Conservation (phyloP, 2,888 invertebrate species). For the Graphium colonna region DNA sequence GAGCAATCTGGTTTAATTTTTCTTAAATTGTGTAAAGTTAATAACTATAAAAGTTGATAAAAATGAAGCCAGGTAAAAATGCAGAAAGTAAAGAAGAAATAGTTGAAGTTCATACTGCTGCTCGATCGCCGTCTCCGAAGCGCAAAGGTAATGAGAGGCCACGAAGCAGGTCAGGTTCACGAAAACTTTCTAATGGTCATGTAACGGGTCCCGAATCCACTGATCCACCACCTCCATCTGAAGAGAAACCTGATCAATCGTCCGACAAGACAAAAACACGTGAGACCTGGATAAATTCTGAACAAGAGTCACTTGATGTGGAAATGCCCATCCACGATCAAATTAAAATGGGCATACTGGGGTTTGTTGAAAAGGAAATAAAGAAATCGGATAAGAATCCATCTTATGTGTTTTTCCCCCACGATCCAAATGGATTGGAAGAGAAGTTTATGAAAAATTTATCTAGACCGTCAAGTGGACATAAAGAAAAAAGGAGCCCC, state of each 20-base stretch:
- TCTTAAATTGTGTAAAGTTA: no score
- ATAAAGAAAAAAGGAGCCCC: conserved; percentile 72
- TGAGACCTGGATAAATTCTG: conserved; percentile 72
- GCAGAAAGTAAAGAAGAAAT: conserved; percentile 63
- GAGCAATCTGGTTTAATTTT: not conserved
- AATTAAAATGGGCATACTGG: conserved; percentile 73
- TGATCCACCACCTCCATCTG: conserved; percentile 31
- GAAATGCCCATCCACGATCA: conserved; percentile 81
- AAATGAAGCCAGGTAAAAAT: conserved; percentile 68
- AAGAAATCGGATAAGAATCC: conserved; percentile 74
- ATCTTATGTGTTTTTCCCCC: conserved; percentile 73
- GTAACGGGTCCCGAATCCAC: conserved; percentile 35
- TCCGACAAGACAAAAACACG: conserved; percentile 57
- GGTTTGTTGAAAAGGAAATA: conserved; percentile 75
- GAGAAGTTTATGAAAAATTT: conserved; percentile 67
- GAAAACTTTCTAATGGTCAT: conserved; percentile 68
- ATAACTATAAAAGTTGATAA: conserved; percentile 25
- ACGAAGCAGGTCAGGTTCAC: conserved; percentile 56
- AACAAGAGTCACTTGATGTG: conserved; percentile 77
- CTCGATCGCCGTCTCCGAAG: conserved; percentile 67
- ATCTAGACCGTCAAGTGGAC: conserved; percentile 70
- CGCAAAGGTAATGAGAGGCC: conserved; percentile 50
- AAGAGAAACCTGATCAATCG: conserved; percentile 36
- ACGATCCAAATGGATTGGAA: conserved; percentile 70
- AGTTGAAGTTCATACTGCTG: conserved; percentile 65